Evolutionary conservation across 1,140 invertebrate species (phyloP), one percentile per base, ranked within the genome.

Genomic region (Drosophila parabipectinata): DNA sequence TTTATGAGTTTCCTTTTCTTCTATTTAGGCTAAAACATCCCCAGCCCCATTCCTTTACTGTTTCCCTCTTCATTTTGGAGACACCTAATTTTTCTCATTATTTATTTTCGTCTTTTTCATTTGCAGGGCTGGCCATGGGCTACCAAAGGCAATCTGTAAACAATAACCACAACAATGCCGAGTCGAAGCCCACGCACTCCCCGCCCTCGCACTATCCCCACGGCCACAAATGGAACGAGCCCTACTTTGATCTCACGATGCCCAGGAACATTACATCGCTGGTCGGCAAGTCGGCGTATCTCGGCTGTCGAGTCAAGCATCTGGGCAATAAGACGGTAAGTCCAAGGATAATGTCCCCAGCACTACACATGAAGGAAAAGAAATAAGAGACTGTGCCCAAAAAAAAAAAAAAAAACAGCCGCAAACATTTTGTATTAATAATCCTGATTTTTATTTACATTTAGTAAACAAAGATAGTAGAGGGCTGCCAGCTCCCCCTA

Each of bases 211-310:
- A 91, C 79, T 92, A 90, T 73, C 77, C 87, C 15, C 84, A 90
- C 67, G 90, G 90, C 54, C 85, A 92, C 74, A 91, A 91, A 64
- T 91, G 91, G 91, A 91, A 90, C 63, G 91, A 92, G 77, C 97
- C 97, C 3, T 97, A 96, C 90, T 98, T 98, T 92, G 97, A 98
- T 91, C 95, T 97, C 87, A 95, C 96, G 62, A 96, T 95, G 24
- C 95, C 95, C 5, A 93, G 95, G 73, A 98, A 98, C 92, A 95
- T 98, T 54, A 97, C 96, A 8, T 95, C 96, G 3, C 95, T 97
- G 34, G 96, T 97, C 28, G 97, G 97, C 4, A 96, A 97, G 92
- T 95, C 96, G 15, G 96, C 96, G n/a, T 93, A 96, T 79, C 94
- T 98, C 54, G 95, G 95, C 83, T 98, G 97, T 92, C 93, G 96